Percentiles rank a stretch among this genome's conserved stretches.
These are phyloP conservation scores for Pseudopodoces humilis DNA, from an alignment of 2,113 vertebrate genomes.

Conservation along the genomic window DNA sequence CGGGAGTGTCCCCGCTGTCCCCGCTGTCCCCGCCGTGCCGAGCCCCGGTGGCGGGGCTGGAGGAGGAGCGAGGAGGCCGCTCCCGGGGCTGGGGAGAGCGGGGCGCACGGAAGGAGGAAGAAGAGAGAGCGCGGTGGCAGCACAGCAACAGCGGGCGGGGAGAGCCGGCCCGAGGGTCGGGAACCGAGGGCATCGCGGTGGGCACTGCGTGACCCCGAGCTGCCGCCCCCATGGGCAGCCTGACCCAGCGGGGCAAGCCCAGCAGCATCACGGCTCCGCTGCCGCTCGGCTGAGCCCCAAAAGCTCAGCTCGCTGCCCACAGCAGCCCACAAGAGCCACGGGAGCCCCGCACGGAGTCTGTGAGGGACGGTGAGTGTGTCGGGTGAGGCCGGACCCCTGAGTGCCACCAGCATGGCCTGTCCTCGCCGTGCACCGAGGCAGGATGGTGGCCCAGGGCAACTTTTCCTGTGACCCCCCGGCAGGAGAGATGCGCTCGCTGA, in stretches of 20 bases:
- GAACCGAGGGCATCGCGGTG: neutral
- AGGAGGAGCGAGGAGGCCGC: conserved; percentile 49
- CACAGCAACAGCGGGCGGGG: rapidly evolving
- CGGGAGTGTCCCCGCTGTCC: neutral
- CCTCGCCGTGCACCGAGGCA: rapidly evolving
- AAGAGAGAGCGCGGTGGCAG: neutral
- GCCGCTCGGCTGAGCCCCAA: neutral
- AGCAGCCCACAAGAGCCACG: neutral
- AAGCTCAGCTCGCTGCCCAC: neutral
- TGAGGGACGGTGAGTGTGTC: neutral
- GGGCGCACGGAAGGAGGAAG: conserved; percentile 17
- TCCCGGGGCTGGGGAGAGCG: neutral
- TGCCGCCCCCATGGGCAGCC: neutral
- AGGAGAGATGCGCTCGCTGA: rapidly evolving
- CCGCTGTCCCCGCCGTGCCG: neutral
- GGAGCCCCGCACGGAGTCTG: neutral
- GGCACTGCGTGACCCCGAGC: neutral
- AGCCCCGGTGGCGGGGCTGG: neutral
- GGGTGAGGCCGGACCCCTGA: rapidly evolving
- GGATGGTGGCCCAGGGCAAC: neutral
- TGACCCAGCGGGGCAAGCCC: neutral
- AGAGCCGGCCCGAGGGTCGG: rapidly evolving
- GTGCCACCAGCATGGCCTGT: neutral
- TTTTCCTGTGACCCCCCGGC: rapidly evolving
- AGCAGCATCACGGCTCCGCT: neutral